Base-by-base conservation (phyloP, 2,888 invertebrate species). In the Heliconius sara region DNA sequence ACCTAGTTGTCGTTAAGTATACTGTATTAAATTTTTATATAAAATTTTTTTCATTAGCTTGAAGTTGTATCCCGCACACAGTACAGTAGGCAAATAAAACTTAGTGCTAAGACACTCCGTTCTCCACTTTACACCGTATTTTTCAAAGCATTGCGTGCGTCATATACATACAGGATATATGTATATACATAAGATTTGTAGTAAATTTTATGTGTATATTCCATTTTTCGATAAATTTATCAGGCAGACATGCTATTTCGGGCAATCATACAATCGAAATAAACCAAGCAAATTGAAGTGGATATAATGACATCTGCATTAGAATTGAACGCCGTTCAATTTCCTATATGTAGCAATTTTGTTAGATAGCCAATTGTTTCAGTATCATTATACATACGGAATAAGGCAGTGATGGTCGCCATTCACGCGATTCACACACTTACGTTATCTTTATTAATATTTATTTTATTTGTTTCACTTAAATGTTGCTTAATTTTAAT, bases 391-490 rank as follows among this genome's bases (percentile, higher is more conserved):
- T 89, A 89, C 90, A 89, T 90, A 88, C 84, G 89, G 89, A 89
- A 90, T 89, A 89, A 88, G 89, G 88, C 66, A 63, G 86, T 88
- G 84, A 90, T 91, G 88, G 86, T 83, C 85, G 85, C 81, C 81
- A 71, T 76, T 84, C 92, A 92, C 92, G 92, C 92, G 90, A 92
- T 87, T 81, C 83, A 84, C 84, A 79, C 85, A 86, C 87, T 73
- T 68, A 74, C 76, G 27, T 76, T 27, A 65, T 27, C 6, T 27
- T 65, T 16, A 27, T 22, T 81, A 70, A 80, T 76, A 79, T 82
- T 73, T 80, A 74, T 47, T 71, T 27, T 39, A 5, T 27, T 9
- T 27, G 0, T 71, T 47, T 67, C 2, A 34, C 22, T 65, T 60
- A 60, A 60, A 60, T 60, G 12, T 60, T 60, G 12, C 3, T 60